Percentiles rank a stretch among this genome's conserved stretches.
phyloP scores from a whole-genome alignment of 2,797 vertebrate genomes.

The Chiroxiphia lanceolata region DNA sequence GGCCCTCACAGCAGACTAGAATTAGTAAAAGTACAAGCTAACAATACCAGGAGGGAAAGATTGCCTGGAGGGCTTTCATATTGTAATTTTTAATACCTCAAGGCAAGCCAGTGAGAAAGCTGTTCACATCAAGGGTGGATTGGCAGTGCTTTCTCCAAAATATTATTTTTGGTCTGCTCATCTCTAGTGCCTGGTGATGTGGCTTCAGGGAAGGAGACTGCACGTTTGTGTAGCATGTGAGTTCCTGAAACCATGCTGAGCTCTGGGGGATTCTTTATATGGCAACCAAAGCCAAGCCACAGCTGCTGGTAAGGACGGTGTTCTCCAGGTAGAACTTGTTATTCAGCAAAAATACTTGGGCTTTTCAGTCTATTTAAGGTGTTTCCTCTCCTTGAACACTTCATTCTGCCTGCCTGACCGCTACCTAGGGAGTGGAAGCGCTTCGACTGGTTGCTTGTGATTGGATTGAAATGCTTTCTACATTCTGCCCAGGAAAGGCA shows the following conservation, averaged over 20 bases:
- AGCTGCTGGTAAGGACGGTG: background rate
- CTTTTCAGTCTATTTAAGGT: background rate
- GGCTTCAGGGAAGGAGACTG: constrained; percentile 39
- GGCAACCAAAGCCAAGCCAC: background rate
- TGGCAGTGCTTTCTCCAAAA: constrained; percentile 41
- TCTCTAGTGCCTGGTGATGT: constrained; percentile 17
- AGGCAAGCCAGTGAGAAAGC: background rate
- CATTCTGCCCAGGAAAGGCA: background rate
- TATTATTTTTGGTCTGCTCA: constrained; percentile 54
- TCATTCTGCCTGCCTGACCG: background rate
- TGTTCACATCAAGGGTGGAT: background rate
- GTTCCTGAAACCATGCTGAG: constrained; percentile 10
- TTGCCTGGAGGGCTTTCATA: background rate
- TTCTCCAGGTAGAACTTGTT: background rate
- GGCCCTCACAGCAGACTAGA: background rate
- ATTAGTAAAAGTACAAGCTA: background rate
- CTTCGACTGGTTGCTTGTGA: background rate
- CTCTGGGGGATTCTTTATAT: background rate
- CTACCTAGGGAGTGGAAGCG: background rate
- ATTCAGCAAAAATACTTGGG: background rate
- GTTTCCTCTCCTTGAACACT: background rate
- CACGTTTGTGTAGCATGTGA: background rate
- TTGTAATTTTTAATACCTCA: background rate
- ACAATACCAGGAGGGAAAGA: background rate
- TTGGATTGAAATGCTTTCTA: background rate